A percentile compares a stretch with the other conserved stretches of the same genome.
These are phyloP conservation scores for Asteroscopus sphinx DNA, from an alignment of 2,888 invertebrate genomes.

Conservation along the genomic window DNA sequence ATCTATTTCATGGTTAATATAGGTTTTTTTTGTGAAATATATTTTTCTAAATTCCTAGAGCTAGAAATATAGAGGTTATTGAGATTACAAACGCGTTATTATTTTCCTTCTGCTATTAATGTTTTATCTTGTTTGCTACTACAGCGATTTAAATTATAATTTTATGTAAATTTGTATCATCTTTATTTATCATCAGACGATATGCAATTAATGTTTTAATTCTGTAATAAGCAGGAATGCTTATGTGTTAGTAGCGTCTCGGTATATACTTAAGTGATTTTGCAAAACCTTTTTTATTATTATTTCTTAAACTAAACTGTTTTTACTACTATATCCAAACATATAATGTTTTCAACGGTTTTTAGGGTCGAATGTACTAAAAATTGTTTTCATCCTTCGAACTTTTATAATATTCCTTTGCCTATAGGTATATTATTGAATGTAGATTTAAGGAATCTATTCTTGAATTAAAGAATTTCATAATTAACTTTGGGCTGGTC, in stretches of 20 bases:
- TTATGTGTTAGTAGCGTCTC: conserved; percentile 18
- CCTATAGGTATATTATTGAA: too few relatives aligned
- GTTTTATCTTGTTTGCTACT: conserved; percentile 38
- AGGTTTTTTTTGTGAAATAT: conserved; percentile 1
- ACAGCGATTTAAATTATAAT: conserved; percentile 46
- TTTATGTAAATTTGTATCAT: conserved; percentile 50
- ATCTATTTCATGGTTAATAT: conserved; percentile 27
- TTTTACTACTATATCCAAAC: neutral
- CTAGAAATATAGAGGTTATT: conserved; percentile 4
- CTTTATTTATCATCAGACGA: conserved; percentile 43
- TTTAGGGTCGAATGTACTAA: neutral
- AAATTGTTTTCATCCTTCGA: neutral
- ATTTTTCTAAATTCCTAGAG: conserved; percentile 2
- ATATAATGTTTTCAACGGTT: too few relatives aligned
- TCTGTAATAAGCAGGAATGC: conserved; percentile 22
- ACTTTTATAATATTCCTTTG: too few relatives aligned
- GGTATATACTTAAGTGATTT: conserved; percentile 8
- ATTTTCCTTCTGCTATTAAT: conserved; percentile 37
- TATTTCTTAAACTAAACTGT: conserved; percentile 1
- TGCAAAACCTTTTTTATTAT: conserved; percentile 9
- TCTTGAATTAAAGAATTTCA: neutral
- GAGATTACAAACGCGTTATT: conserved; percentile 24
- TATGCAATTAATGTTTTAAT: conserved; percentile 43
- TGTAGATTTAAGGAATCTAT: neutral
- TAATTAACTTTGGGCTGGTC: neutral